Conservation (phyloP, 2,888 invertebrate species). For the Merodon equestris region DNA sequence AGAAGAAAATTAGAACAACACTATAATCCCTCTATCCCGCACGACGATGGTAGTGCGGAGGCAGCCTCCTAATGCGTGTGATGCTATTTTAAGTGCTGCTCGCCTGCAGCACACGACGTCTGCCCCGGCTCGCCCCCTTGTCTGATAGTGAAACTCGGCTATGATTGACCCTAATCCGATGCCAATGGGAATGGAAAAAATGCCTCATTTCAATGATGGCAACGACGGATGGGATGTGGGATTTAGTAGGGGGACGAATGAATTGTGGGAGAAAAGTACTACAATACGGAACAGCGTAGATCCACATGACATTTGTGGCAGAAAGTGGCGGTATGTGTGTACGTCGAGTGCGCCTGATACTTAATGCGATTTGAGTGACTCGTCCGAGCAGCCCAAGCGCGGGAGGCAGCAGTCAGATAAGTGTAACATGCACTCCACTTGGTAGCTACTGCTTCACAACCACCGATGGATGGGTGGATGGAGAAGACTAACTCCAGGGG, state of each 20-base stretch:
- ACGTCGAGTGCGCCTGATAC: too few species aligned
- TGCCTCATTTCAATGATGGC: slow-evolving; percentile 23
- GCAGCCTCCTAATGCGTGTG: slow-evolving; percentile 59
- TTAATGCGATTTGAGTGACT: slow-evolving; percentile 67
- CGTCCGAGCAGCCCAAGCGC: slow-evolving; percentile 14
- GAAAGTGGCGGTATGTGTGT: slow-evolving; percentile 28
- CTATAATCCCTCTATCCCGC: slow-evolving; percentile 34
- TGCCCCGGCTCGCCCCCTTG: slow-evolving; percentile 11
- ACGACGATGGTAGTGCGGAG: slow-evolving; percentile 2
- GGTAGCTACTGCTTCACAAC: too few species aligned
- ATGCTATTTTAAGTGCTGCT: slow-evolving; percentile 59
- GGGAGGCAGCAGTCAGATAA: slow-evolving; percentile 50
- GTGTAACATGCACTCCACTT: slow-evolving; percentile 45
- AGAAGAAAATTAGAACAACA: slow-evolving; percentile 52
- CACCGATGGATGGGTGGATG: too few species aligned
- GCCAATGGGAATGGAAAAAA: slow-evolving; percentile 57
- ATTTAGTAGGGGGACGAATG: neutral
- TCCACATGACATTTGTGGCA: slow-evolving; percentile 23
- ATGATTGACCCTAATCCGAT: slow-evolving; percentile 67
- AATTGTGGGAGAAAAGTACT: slow-evolving; percentile 51
- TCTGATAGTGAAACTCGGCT: slow-evolving; percentile 22
- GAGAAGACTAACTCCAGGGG: slow-evolving; percentile 7
- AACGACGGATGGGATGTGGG: slow-evolving; percentile 16
- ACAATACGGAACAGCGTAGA: slow-evolving; percentile 7
- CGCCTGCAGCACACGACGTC: slow-evolving; percentile 8